Base-by-base conservation (phyloP, 2,797 vertebrate species). In the Melanotaenia pygmaea region DNA sequence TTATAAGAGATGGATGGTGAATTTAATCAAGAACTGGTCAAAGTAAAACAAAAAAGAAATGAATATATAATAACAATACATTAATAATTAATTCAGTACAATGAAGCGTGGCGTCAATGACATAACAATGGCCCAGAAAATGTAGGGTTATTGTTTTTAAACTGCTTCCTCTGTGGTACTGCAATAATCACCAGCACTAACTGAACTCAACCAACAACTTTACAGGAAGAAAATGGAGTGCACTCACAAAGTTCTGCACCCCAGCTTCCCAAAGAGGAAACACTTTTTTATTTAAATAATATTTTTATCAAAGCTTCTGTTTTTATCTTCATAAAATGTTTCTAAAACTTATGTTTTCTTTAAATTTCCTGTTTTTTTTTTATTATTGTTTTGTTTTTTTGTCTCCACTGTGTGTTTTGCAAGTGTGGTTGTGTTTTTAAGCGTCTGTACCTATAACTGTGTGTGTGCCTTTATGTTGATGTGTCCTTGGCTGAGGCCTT, bases 81-180 rank as follows among this genome's bases (percentile, higher is more conserved):
- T 91, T 92, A 90, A 92, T 93, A 94, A 94, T 93, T 90, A 94
- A 93, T 93, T 93, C 84, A 95, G 93, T 94, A 95, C 94, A 89
- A 93, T 89, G 88, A 91, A 87, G 87, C 90, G 91, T 93, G 91
- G 89, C 70, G 64, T 93, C 89, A 77, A 86, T 88, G 72, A 92
- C 71, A 91, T 89, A 92, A 92, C 84, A 88, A 88, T 82, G 83
- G 82, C 91, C 92, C 87, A 88, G 75, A 90, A 93, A 89, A 88
- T 65, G 34, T 71, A 63, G 87, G 88, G 85, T 87, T 88, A 86
- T 87, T 76, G 89, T 85, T 88, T 87, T 90, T 64, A 50, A 50
- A 86, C 78, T 70, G 82, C 86, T 84, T 89, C 89, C 89, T 89
- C 88, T 85, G 85, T 83, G 89, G 87, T 88, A 90, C 91, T 90